Percentiles rank a stretch among this genome's conserved stretches.
phyloP scores from a whole-genome alignment of 2,113 vertebrate genomes.

The Gadus chalcogrammus region DNA sequence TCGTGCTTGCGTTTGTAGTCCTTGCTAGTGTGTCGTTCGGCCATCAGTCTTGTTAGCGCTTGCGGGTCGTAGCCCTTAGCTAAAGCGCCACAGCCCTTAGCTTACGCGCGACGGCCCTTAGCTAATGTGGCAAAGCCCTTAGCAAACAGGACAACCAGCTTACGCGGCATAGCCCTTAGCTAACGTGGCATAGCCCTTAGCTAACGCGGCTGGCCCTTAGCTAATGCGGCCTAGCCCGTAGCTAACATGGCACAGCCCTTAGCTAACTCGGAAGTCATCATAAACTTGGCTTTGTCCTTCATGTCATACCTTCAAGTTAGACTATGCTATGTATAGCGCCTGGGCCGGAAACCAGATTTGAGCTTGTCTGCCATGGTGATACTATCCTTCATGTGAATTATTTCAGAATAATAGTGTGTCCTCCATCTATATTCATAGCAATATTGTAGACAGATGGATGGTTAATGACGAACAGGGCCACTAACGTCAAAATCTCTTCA shows the following conservation, averaged over 20 bases:
- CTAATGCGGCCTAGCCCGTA: no score
- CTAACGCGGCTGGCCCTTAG: not conserved
- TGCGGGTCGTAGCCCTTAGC: constrained; percentile 44
- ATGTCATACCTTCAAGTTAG: no score
- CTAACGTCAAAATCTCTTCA: no score
- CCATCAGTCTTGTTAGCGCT: constrained; percentile 68
- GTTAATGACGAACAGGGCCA: no score
- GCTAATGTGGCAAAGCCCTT: no score
- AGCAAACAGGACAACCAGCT: no score
- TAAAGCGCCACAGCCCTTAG: not conserved
- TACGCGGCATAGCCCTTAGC: no score
- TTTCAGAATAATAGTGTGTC: constrained; percentile 1
- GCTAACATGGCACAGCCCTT: not conserved
- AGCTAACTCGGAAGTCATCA: constrained; percentile 51
- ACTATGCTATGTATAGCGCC: no score
- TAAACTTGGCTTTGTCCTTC: constrained; percentile 48
- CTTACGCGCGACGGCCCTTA: constrained; percentile 17
- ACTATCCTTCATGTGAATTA: constrained; percentile 11
- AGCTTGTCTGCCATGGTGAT: no score
- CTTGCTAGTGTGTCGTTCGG: constrained; percentile 53
- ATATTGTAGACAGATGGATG: no score
- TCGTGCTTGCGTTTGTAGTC: constrained; percentile 74
- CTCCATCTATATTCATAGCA: not conserved
- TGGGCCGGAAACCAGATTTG: no score
- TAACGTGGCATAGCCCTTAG: no score